These are phyloP conservation scores for Piezodorus guildinii DNA, from an alignment of 1,140 invertebrate genomes.

Conservation along the genomic window DNA sequence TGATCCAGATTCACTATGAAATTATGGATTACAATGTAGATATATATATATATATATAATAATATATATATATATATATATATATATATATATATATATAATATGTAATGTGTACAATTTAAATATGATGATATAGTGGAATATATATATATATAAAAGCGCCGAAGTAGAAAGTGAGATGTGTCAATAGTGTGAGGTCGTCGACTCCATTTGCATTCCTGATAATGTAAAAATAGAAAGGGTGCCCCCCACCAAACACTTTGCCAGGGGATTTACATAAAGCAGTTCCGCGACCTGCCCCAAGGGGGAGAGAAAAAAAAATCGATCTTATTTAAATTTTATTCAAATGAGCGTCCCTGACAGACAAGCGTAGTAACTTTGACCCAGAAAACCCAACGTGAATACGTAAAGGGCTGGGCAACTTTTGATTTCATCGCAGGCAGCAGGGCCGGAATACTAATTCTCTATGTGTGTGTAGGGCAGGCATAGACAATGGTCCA, in stretches of 20 bases:
- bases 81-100: no score
- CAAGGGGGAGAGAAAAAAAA: constrained; percentile 18
- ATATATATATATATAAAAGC: no score
- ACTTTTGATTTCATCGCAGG: constrained; percentile 26
- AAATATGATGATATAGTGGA: no score
- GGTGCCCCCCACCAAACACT: not conserved
- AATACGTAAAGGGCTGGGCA: constrained; percentile 23
- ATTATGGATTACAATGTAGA: no score
- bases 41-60: no score
- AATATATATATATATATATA: no score
- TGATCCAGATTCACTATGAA: no score
- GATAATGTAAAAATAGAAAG: constrained; percentile 14
- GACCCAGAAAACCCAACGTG: constrained; percentile 25
- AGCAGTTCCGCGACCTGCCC: constrained; percentile 5
- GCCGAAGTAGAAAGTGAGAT: constrained; percentile 2
- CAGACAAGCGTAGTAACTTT: constrained; percentile 22
- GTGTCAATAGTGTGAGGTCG: not conserved
- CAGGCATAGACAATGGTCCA: constrained; percentile 8
- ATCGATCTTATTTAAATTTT: constrained; percentile 27
- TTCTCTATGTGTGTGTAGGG: constrained; percentile 19
- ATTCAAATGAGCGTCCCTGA: constrained; percentile 23
- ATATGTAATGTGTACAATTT: no score
- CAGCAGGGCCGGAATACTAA: constrained; percentile 23
- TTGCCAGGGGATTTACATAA: constrained; percentile 9
- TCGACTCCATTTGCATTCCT: constrained; percentile 11